phyloP scores from a whole-genome alignment of 2,797 vertebrate species.

The Melanotaenia parkinsoni region DNA sequence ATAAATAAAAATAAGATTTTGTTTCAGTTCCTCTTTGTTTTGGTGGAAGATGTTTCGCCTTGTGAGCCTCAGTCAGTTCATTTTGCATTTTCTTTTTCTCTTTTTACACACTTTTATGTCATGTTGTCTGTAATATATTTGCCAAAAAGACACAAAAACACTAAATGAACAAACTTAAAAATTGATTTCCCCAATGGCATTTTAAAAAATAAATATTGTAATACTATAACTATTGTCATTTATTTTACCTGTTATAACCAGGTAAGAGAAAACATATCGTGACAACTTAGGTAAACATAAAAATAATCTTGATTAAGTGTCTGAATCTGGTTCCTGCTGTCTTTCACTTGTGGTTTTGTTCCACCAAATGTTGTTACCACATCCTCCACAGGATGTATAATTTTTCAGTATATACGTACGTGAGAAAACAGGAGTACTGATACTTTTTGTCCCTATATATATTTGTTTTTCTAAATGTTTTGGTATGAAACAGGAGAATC shows the following conservation, averaged over 20 bases:
- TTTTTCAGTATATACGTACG: constrained; percentile 20
- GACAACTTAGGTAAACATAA: not conserved
- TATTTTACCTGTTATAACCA: not conserved
- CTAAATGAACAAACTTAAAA: no score
- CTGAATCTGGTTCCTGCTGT: constrained; percentile 47
- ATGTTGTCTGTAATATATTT: no score
- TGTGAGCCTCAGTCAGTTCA: not conserved
- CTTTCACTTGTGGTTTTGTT: constrained; percentile 57
- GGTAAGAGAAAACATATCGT: not conserved
- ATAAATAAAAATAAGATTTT: not conserved
- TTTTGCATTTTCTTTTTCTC: not conserved
- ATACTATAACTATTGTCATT: not conserved
- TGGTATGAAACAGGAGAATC: not conserved
- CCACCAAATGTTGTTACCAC: constrained; percentile 58
- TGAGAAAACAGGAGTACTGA: not conserved
- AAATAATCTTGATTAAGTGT: not conserved
- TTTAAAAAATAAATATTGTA: not conserved
- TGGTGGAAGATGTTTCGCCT: not conserved
- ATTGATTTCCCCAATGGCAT: no score
- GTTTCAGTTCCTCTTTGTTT: not conserved
- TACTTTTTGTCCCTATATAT: not conserved
- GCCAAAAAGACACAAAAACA: no score
- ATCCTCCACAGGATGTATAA: constrained; percentile 51
- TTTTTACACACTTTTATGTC: no score
- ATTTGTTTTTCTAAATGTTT: not conserved